A percentile compares a stretch with the other conserved stretches of the same genome.
phyloP scores from a whole-genome alignment of 2,797 vertebrate genomes.

The Danionella dracula region DNA sequence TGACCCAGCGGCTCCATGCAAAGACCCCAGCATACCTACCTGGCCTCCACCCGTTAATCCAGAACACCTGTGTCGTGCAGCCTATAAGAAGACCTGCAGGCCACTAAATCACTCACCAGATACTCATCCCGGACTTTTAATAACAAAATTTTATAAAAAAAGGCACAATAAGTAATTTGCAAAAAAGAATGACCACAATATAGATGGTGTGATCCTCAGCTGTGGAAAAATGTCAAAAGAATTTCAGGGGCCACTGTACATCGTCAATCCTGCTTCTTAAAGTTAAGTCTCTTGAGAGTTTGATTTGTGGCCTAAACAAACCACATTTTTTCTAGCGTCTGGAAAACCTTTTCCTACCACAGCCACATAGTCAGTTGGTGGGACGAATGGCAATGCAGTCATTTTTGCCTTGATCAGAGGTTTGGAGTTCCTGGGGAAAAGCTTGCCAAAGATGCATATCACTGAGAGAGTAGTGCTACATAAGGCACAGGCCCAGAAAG shows the following conservation, averaged over 20 bases:
- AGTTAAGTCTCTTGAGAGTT: neutral
- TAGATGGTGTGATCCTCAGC: too few relatives aligned
- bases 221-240: too few relatives aligned
- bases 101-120: neutral
- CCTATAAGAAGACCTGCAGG: conserved; percentile 3
- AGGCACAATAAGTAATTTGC: too few relatives aligned
- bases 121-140: neutral
- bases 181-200: too few relatives aligned
- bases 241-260: neutral
- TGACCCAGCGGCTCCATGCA: conserved; percentile 23
- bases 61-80: conserved; percentile 31
- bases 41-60: conserved; percentile 23
- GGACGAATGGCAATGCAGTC: conserved; percentile 10
- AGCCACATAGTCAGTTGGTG: neutral
- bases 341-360: neutral
- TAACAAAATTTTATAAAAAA: neutral
- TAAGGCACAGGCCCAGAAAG: too few relatives aligned
- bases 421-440: conserved; percentile 33
- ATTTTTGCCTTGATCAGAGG: conserved; percentile 34
- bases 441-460: conserved; percentile 34
- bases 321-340: neutral
- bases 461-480: conserved; percentile 9
- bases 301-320: neutral
- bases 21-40: conserved; percentile 18
- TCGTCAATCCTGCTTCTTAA: neutral